These are phyloP conservation scores for Onychomys leucogaster DNA, from an alignment of 2,797 vertebrate species.

Conservation along the genomic window DNA sequence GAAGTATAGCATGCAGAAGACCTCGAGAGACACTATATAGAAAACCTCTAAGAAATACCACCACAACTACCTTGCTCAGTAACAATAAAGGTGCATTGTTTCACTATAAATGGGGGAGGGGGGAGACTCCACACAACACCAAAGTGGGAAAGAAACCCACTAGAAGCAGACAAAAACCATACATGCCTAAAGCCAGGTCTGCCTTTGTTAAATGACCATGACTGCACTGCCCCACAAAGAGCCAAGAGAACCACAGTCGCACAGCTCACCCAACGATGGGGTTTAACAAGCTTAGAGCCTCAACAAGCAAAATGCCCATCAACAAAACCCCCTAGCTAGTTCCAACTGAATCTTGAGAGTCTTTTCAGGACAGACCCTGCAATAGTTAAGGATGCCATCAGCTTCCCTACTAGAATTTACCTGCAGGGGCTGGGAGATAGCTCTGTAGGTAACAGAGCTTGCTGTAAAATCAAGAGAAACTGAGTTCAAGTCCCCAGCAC, in stretches of 20 bases:
- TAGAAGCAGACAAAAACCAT: background rate
- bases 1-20: background rate
- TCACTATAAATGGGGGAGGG: background rate
- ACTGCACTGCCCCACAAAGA: background rate
- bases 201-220: slow-evolving; percentile 12
- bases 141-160: slow-evolving; percentile 39
- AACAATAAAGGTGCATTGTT: background rate
- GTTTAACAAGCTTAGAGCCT: background rate
- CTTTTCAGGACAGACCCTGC: background rate
- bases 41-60: background rate
- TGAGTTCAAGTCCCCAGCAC: background rate
- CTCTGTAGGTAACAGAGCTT: background rate
- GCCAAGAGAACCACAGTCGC: background rate
- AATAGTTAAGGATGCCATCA: background rate
- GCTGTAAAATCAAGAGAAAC: background rate
- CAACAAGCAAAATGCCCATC: background rate
- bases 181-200: background rate
- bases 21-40: background rate
- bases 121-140: slow-evolving; percentile 8
- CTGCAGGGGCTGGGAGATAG: background rate
- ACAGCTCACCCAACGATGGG: background rate
- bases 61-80: background rate
- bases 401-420: background rate
- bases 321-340: background rate
- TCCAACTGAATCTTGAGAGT: background rate